phyloP scores from a whole-genome alignment of 1,140 invertebrate species.

The Drosophila guanche region DNA sequence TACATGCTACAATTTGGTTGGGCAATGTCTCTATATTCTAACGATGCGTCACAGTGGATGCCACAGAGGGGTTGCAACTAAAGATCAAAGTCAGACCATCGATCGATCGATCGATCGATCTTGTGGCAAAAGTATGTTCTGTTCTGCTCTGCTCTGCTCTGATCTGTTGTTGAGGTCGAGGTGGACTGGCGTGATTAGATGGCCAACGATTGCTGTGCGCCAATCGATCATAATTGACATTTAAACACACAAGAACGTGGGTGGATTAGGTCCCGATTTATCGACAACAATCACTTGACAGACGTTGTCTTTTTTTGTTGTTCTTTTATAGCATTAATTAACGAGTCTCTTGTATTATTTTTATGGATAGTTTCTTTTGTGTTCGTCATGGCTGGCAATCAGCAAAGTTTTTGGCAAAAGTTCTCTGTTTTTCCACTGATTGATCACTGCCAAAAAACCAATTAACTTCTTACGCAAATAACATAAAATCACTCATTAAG shows the following conservation, averaged over 20 bases:
- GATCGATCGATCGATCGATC: slow-evolving; percentile 11
- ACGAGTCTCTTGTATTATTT: background rate
- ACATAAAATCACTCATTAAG: background rate
- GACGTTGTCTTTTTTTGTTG: too few species aligned
- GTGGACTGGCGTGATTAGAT: slow-evolving; percentile 49
- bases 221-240: slow-evolving; percentile 52
- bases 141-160: background rate
- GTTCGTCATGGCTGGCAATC: slow-evolving; percentile 28
- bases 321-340: slow-evolving; percentile 30
- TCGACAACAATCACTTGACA: too few species aligned
- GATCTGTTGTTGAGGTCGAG: slow-evolving; percentile 40
- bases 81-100: slow-evolving; percentile 25
- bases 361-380: slow-evolving; percentile 11
- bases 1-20: slow-evolving; percentile 66
- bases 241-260: slow-evolving; percentile 24
- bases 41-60: slow-evolving; percentile 3
- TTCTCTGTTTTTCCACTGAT: slow-evolving; percentile 29
- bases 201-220: slow-evolving; percentile 25
- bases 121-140: too few species aligned
- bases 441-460: slow-evolving; percentile 15
- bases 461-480: slow-evolving; percentile 5
- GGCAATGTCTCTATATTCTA: slow-evolving; percentile 32
- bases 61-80: background rate
- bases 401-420: slow-evolving; percentile 29
- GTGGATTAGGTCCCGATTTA: slow-evolving; percentile 21